These are phyloP conservation scores for Phortica variegata DNA, from an alignment of 1,140 invertebrate species.

Conservation along the genomic window DNA sequence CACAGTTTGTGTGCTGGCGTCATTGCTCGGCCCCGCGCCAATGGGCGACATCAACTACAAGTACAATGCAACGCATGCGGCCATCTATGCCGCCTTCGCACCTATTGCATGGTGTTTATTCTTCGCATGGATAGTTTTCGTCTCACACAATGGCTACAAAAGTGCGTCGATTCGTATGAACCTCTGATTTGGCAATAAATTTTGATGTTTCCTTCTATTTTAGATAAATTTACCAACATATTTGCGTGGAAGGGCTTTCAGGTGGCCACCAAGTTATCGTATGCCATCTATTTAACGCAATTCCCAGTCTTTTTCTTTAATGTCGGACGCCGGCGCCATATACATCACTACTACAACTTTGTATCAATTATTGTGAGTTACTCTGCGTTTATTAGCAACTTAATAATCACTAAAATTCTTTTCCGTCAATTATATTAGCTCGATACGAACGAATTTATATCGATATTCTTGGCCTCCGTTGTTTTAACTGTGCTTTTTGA, in stretches of 20 bases:
- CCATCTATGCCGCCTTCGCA: constrained; percentile 70
- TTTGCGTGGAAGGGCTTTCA: constrained; percentile 65
- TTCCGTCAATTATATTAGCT: constrained; percentile 50
- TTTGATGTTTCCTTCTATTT: neutral
- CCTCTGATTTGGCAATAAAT: neutral
- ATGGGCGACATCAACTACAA: constrained; percentile 69
- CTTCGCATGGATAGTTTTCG: constrained; percentile 68
- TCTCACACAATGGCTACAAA: constrained; percentile 64
- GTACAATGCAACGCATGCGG: constrained; percentile 67
- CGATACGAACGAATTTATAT: constrained; percentile 62
- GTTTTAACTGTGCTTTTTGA: constrained; percentile 68
- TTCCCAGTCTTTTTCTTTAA: constrained; percentile 71
- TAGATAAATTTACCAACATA: constrained; percentile 60
- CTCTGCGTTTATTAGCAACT: neutral
- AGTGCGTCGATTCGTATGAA: constrained; percentile 50
- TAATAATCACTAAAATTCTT: neutral
- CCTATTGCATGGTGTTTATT: constrained; percentile 71
- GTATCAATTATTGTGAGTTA: constrained; percentile 59
- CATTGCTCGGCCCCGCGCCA: constrained; percentile 64
- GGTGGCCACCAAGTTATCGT: constrained; percentile 65
- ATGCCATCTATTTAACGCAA: constrained; percentile 68
- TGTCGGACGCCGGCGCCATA: constrained; percentile 62
- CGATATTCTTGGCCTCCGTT: constrained; percentile 62
- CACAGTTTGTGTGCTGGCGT: constrained; percentile 58
- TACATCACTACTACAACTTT: constrained; percentile 63